A percentile compares a stretch with the other conserved stretches of the same genome.
Conservation (phyloP, 1,140 invertebrate species). For the Cydia strobilella region DNA sequence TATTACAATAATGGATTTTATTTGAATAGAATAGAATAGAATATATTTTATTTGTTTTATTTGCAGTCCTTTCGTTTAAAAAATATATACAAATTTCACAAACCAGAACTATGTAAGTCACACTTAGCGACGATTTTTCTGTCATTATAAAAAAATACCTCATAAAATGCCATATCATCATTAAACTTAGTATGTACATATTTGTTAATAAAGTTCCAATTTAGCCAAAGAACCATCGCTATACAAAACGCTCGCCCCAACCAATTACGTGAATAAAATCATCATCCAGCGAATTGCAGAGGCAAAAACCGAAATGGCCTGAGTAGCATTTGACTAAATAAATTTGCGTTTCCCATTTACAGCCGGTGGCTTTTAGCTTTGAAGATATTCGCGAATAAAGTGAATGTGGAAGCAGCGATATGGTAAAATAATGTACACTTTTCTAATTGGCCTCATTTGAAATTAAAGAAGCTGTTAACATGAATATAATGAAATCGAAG, state of each 20-base stretch:
- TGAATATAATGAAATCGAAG: neutral
- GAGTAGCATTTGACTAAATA: conserved; percentile 43
- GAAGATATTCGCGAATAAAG: conserved; percentile 2
- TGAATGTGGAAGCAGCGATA: neutral
- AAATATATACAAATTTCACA: too few relatives aligned
- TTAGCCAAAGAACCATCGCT: conserved; percentile 11
- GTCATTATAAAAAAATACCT: too few relatives aligned
- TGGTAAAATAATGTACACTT: neutral
- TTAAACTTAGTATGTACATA: too few relatives aligned
- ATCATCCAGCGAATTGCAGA: conserved; percentile 26
- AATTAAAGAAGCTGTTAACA: neutral
- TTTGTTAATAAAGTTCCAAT: neutral
- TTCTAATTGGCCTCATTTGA: neutral
- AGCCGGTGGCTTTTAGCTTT: conserved; percentile 17
- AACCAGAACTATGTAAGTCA: too few relatives aligned
- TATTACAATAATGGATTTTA: too few relatives aligned
- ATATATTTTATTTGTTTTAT: too few relatives aligned
- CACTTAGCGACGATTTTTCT: too few relatives aligned
- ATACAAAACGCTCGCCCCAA: conserved; percentile 18
- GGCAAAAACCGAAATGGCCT: conserved; percentile 39
- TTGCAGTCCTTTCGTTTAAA: too few relatives aligned
- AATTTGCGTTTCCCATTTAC: conserved; percentile 40
- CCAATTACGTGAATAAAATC: conserved; percentile 31
- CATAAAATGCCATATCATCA: too few relatives aligned
- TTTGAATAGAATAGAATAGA: too few relatives aligned